phyloP scores from a whole-genome alignment of 2,888 invertebrate genomes.

The Bombyx huttoni region DNA sequence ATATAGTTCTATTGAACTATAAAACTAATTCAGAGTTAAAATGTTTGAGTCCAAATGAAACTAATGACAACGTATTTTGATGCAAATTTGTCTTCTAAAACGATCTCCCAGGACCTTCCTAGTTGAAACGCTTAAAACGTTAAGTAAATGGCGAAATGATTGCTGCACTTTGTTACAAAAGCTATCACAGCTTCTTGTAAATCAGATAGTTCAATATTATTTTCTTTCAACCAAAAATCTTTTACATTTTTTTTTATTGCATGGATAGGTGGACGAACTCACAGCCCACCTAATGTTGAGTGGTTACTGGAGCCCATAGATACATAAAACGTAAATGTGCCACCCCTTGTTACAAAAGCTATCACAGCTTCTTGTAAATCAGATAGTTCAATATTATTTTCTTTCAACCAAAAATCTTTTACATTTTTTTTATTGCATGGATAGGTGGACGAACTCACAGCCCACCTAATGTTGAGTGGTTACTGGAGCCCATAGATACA shows the following conservation, averaged over 20 bases:
- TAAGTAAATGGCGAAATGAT: slow-evolving; percentile 49
- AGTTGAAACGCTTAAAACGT: slow-evolving; percentile 31
- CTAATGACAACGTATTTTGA: slow-evolving; percentile 23
- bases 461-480: too few relatives aligned
- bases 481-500: too few relatives aligned
- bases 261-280: too few relatives aligned
- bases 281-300: too few relatives aligned
- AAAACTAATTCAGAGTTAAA: slow-evolving; percentile 19
- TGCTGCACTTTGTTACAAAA: slow-evolving; percentile 32
- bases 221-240: too few relatives aligned
- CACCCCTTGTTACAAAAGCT: slow-evolving; percentile 21
- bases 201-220: slow-evolving; percentile 5
- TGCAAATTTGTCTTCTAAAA: slow-evolving; percentile 40
- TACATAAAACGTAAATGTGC: too few relatives aligned
- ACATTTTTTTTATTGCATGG: too few relatives aligned
- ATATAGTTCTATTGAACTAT: slow-evolving; percentile 3
- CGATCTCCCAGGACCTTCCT: slow-evolving; percentile 32
- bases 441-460: too few relatives aligned
- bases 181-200: slow-evolving; percentile 1
- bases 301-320: too few relatives aligned
- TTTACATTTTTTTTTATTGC: too few relatives aligned
- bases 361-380: neutral
- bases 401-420: too few relatives aligned
- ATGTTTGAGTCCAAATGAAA: too few relatives aligned
- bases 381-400: slow-evolving; percentile 5